Base-by-base conservation (phyloP, 2,113 vertebrate genomes). In the Lichenostomus cassidix region DNA sequence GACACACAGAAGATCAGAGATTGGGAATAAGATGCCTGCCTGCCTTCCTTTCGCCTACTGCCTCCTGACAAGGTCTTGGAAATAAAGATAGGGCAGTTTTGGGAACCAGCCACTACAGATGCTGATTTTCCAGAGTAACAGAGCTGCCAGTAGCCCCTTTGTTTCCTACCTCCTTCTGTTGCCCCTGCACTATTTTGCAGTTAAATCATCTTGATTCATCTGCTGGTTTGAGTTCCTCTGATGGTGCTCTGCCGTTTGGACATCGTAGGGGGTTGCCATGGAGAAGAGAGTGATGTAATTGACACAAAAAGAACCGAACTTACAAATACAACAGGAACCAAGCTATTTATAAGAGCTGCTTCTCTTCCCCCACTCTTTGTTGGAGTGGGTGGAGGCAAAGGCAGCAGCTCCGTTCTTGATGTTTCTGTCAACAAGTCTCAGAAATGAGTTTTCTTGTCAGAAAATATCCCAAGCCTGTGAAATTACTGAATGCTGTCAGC, bases 231-330 rank as follows among this genome's bases (percentile, higher is more conserved):
- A 96, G 95, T 95, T 95, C 87, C 96, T 96, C 90, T 85, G 90
- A 89, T 68, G 83, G 96, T 98, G 97, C 98, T 93, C 97, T 96
- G 96, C 96, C 97, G 98, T 97, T 97, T 93, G 97, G 96, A 95
- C 97, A 97, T 97, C 16, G 97, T 94, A 95, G 95, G 92, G 95
- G 96, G 98, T 98, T 98, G 98, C 98, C 97, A 98, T 98, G 98
- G 98, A 98, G 97, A 98, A 95, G 94, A 96, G 77, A 96, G 94
- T 98, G 98, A 98, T 98, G 97, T 98, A 97, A 98, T 90, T 97
- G 97, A 97, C 98, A 98, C 95, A 96, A 97, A 96, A 97, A 96
- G 97, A 98, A 97, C 96, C 53, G 84, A 97, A 98, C 97, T 98
- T 98, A 98, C 98, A 98, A 98, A 98, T 98, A 94, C 85, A 75